Conservation (phyloP, 2,797 vertebrate species). For the Anguilla pacifica region DNA sequence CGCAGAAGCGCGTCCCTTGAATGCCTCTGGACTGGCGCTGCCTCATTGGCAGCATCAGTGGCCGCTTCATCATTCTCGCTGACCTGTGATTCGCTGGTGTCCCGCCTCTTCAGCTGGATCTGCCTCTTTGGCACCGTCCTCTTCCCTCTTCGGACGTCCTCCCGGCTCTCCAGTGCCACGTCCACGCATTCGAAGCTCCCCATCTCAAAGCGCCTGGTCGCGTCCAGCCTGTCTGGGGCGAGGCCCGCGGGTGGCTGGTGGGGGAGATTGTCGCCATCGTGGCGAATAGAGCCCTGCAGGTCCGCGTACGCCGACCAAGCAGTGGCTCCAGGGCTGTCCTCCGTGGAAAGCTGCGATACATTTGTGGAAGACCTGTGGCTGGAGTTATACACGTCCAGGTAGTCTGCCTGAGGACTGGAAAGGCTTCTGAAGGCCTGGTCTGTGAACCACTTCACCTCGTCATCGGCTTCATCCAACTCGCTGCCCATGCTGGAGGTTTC, state of each 20-base stretch:
- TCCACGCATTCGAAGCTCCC: constrained; percentile 86
- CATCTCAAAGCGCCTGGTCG: constrained; percentile 69
- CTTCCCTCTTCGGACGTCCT: constrained; percentile 71
- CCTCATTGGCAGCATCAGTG: constrained; percentile 54
- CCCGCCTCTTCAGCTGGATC: constrained; percentile 86
- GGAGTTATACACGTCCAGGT: constrained; percentile 86
- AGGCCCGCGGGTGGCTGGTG: constrained; percentile 56
- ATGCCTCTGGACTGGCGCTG: constrained; percentile 53
- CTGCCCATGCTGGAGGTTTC: constrained; percentile 78
- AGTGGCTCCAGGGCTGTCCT: constrained; percentile 74
- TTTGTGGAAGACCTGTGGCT: constrained; percentile 75
- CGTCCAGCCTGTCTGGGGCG: constrained; percentile 60
- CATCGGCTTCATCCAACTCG: constrained; percentile 82
- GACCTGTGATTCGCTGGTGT: constrained; percentile 69
- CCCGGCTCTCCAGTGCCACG: constrained; percentile 81
- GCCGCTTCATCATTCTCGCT: constrained; percentile 74
- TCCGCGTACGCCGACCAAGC: constrained; percentile 75
- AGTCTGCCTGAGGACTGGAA: constrained; percentile 73
- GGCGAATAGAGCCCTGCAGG: constrained; percentile 66
- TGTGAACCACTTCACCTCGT: constrained; percentile 83
- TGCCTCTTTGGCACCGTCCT: constrained; percentile 93
- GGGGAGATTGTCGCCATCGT: constrained; percentile 63
- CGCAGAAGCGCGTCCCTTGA: constrained; percentile 64
- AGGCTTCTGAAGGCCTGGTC: constrained; percentile 76
- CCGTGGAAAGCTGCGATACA: constrained; percentile 78